These are phyloP conservation scores for Macropis europaea DNA, from an alignment of 2,888 invertebrate genomes.

Conservation along the genomic window DNA sequence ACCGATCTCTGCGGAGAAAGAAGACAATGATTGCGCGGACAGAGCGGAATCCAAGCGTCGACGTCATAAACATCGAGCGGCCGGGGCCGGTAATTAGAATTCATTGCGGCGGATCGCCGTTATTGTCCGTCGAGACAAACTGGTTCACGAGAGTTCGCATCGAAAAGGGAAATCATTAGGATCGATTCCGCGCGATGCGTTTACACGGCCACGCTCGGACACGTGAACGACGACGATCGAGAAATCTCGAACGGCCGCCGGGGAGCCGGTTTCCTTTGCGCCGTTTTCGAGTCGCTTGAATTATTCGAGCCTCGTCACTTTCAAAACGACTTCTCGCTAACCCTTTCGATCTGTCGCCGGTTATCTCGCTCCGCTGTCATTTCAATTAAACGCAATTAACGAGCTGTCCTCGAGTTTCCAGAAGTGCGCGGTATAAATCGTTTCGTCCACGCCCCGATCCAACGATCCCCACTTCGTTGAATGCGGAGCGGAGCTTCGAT, in stretches of 20 bases:
- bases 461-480: no score
- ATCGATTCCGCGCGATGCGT: conserved; percentile 39
- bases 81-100: conserved; percentile 46
- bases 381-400: conserved; percentile 25
- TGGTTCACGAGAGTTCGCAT: conserved; percentile 27
- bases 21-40: background rate
- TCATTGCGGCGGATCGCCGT: conserved; percentile 39
- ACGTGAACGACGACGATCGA: conserved; percentile 38
- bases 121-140: conserved; percentile 48
- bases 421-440: background rate
- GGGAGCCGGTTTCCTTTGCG: conserved; percentile 24
- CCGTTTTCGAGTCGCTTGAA: conserved; percentile 27
- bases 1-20: background rate
- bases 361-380: background rate
- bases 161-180: conserved; percentile 52
- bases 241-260: no score
- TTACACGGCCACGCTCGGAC: conserved; percentile 19
- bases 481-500: no score
- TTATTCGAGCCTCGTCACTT: conserved; percentile 18
- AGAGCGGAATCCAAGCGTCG: conserved; percentile 7
- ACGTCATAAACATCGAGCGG: conserved; percentile 31
- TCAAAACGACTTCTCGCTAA: conserved; percentile 22
- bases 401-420: conserved; percentile 2
- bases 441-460: background rate
- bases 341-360: no score